Evolutionary conservation across 2,797 vertebrate genomes (phyloP), one percentile per base, ranked within the genome.

Genomic region (Melanotaenia nigrans): DNA sequence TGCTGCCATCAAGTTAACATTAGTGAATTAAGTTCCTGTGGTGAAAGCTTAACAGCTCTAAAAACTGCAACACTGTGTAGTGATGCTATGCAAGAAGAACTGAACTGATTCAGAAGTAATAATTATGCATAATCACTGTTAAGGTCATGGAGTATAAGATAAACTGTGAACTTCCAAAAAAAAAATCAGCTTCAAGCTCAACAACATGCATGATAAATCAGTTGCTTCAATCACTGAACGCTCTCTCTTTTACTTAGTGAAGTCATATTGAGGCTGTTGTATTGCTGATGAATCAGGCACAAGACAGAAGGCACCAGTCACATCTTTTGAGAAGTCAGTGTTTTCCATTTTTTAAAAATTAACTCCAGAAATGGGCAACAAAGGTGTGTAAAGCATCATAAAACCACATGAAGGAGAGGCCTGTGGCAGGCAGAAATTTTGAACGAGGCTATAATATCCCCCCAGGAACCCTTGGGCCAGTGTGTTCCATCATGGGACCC

Each of bases 391-490:
- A 74, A 72, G 18, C 55, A 16, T 28, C 24, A 9, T 28, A 20
- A 47, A 42, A 40, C 4, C 32, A 53, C 6, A 62, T 5, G 59
- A 61, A 30, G 2, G 18, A 56, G 14, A 47, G 22, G 63, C 18
- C 10, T 61, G 58, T 53, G 28, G 65, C n/a, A 71, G 49, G n/a
- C 35, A 45, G 42, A 63, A 36, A 65, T 40, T n/a, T 45, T 6
- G 25, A 60, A 20, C 38, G 25, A 71, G 32, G 30, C 38, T 32
- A 12, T 13, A 53, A 16, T 33, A 3, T 71, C 63, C 78, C 77
- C n/a, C 5, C 61, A 58, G 73, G 67, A 57, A 40, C 83, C 81
- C 47, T 56, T 13, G 45, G 84, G 82, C 33, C 4, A 84, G 65
- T 47, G 7, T 68, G 68, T 45, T 61, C 71, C 42, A 45, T 65